Base-by-base conservation (phyloP, 2,888 invertebrate species). In the Eurytoma adleriae region DNA sequence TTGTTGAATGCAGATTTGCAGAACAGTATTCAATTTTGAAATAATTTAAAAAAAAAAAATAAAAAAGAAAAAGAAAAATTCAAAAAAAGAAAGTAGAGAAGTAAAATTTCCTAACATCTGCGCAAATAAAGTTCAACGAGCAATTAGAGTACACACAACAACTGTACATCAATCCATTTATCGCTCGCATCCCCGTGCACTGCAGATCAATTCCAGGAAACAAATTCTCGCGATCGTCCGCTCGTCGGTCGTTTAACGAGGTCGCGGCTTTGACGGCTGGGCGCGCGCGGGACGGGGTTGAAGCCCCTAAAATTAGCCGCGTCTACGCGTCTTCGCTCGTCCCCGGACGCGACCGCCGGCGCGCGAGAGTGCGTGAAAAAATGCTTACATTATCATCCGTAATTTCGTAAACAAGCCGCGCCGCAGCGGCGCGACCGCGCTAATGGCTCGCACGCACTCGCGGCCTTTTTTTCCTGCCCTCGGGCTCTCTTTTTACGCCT, bases 361-460 rank as follows among this genome's bases (percentile, higher is more conserved):
- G 83, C 83, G 87, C 85, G 86, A 85, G 87, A 86, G 72, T 56
- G 87, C 87, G 89, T 89, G 88, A 90, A 89, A 90, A 90, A 90
- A 89, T 89, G 90, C 90, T 90, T 90, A 90, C 90, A 90, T 90
- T 90, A 90, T 90, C 90, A 90, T 90, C 85, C 86, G 90, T 90
- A 90, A 90, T 90, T 90, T 89, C 86, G 88, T 90, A 90, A 90
- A 90, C 90, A 89, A 82, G 84, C 81, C 71, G 68, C 82, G 80
- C 83, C 30, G 24, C 68, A 79, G 84, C 30, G 30, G 30, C 30
- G 30, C 30, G 30, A 30, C 30, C 30, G 83, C 77, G 83, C 80
- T 84, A 83, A 82, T 78, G 83, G 80, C 76, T 83, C 77, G 62
- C 16, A 57, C 67, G 57, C 77, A 72, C 18, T 48, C 40, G n/a